Evolutionary conservation across 2,113 vertebrate genomes (phyloP), one percentile per base, ranked within the genome.

Genomic region (Proterorhinus semilunaris): DNA sequence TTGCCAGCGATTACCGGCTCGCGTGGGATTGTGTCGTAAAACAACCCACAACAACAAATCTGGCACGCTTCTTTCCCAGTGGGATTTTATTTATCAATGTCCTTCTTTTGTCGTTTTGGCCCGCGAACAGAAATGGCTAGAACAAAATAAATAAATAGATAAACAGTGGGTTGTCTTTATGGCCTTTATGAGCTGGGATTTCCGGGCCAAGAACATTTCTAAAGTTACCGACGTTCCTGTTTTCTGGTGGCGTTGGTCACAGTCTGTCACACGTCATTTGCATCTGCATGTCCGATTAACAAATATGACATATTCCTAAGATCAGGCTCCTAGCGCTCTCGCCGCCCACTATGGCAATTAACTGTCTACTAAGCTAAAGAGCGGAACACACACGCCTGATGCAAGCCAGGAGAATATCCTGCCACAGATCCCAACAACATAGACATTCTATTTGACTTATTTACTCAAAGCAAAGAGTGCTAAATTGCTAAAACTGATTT

Each of bases 281-380:
- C 87, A 87, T 90, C 83, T 83, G 85, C 87, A 80, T 88, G 88
- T 91, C 87, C 82, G 81, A 89, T 91, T 89, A 88, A 86, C 83
- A 89, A 89, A 89, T 89, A 80, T 90, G 89, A 88, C 89, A 89
- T 87, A 82, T 88, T 90, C 72, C 86, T 87, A 86, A 88, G 76
- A 91, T 91, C 85, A 87, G 83, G 85, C 90, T 89, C 82, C 85
- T 87, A 89, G 90, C 89, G 69, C 85, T 90, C 80, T 68, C 83
- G 85, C 87, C 90, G 88, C 89, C 89, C 90, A 90, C 90, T 82
- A 89, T 84, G 87, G 87, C 87, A 90, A 91, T 91, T 91, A 90
- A 81, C 86, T 89, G 89, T 90, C 86, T 86, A 85, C 87, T 89
- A 88, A 91, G 86, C 90, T 90, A 91, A 91, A 84, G 86, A 71